These are phyloP conservation scores for Lottia gigantea DNA, from an alignment of 2,888 invertebrate genomes.

Conservation along the genomic window DNA sequence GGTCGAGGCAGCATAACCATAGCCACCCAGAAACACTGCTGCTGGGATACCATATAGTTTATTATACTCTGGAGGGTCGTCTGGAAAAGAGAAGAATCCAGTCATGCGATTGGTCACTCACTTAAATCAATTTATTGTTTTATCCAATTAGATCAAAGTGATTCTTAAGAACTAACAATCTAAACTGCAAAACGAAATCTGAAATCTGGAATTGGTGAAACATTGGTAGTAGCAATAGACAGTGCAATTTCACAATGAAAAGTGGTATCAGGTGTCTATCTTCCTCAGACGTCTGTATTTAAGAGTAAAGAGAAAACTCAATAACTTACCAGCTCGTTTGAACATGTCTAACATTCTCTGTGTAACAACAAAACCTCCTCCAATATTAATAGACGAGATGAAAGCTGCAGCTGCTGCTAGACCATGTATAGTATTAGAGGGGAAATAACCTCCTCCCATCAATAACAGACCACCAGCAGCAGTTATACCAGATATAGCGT, in stretches of 20 bases:
- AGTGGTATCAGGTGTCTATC: no score
- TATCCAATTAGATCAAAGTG: no score
- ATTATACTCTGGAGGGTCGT: conserved; percentile 88
- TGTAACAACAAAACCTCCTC: conserved; percentile 89
- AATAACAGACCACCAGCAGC: conserved; percentile 89
- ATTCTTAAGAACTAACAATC: no score
- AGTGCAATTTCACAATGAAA: no score
- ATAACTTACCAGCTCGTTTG: conserved; percentile 71
- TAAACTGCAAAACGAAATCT: no score
- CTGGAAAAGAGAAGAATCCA: conserved; percentile 49
- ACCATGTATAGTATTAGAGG: conserved; percentile 77
- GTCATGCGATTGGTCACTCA: not conserved
- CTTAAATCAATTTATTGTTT: not conserved
- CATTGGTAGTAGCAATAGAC: no score
- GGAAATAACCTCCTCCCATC: conserved; percentile 85
- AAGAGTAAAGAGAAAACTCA: not conserved
- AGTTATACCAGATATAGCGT: conserved; percentile 90
- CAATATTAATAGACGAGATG: conserved; percentile 89
- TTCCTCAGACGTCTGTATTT: no score
- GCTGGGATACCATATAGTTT: conserved; percentile 82
- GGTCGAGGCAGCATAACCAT: conserved; percentile 76
- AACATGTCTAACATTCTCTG: conserved; percentile 95
- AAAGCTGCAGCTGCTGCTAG: conserved; percentile 86
- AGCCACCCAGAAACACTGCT: conserved; percentile 67
- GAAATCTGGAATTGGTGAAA: no score